These are phyloP conservation scores for Erpobdella octoculata DNA, from an alignment of 2,888 invertebrate species.

Conservation along the genomic window DNA sequence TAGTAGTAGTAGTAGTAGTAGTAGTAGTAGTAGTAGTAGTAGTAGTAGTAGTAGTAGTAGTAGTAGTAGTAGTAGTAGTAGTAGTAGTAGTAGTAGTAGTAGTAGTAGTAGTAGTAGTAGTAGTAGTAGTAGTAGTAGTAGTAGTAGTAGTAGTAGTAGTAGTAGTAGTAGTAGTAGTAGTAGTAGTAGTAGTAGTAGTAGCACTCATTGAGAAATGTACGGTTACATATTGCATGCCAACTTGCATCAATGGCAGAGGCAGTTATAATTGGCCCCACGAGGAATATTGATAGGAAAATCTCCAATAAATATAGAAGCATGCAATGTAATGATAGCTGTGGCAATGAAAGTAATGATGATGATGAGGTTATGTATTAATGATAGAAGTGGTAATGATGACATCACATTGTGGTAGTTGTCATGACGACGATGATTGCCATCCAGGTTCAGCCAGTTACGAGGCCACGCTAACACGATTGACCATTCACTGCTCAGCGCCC, in stretches of 20 bases:
- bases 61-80: conserved; percentile 20
- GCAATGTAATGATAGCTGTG: too few relatives aligned
- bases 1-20: conserved; percentile 27
- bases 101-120: conserved; percentile 24
- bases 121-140: conserved; percentile 18
- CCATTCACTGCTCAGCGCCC: background rate
- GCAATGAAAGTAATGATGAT: too few relatives aligned
- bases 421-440: too few relatives aligned
- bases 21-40: conserved; percentile 9
- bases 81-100: conserved; percentile 23
- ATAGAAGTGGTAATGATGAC: too few relatives aligned
- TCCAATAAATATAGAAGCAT: too few relatives aligned
- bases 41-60: conserved; percentile 19
- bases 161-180: conserved; percentile 30
- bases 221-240: too few relatives aligned
- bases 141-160: conserved; percentile 30
- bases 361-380: too few relatives aligned
- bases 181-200: conserved; percentile 30
- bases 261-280: too few relatives aligned
- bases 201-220: conserved; percentile 4
- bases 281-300: too few relatives aligned
- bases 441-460: background rate
- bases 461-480: conserved; percentile 1
- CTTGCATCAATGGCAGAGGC: too few relatives aligned
- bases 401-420: too few relatives aligned